Base-by-base conservation (phyloP, 2,888 invertebrate species). In the Smittia sp. region DNA sequence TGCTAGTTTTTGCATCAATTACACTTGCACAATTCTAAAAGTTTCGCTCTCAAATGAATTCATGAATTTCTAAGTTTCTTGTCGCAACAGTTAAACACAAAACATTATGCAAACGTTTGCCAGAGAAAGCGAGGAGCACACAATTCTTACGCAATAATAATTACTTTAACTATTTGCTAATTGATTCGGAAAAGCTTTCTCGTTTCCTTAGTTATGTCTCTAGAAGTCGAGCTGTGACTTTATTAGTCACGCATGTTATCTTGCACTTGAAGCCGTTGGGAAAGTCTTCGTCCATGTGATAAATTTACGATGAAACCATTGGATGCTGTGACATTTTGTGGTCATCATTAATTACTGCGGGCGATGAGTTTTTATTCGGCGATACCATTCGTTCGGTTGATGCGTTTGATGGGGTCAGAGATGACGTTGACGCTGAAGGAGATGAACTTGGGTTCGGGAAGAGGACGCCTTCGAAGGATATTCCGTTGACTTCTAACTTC, bases 401-500 rank as follows among this genome's bases (percentile, higher is more conserved):
- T 75, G 52, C 75, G 74, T 76, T 75, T 27, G 76, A 76, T 18
- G 78, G 77, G 75, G 58, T 58, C 54, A 75, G 74, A 20, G 76
- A 74, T 52, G 75, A 72, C 1, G 46, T 46, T 68, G 46, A 20
- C 6, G 68, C 24, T 18, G 73, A 65, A 7, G 72, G 46, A 41
- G 73, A 73, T 13, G 39, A 41, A 13, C 22, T 20, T n/a, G 39
- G 52, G 75, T 81, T 85, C 66, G 90, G 89, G 81, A 94, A 95
- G 6, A 98, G 86, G 7, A 98, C 92, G 20, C 98, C 98, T 83
- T 97, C 94, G 83, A 98, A 99, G 82, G 92, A 92, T 72, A 94
- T 89, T 62, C 98, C 98, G 81, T 98, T 97, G 75, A 98, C 86
- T 82, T 98, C 96, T 90, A 99, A 94, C 79, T 94, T 94, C 38